Conservation (phyloP, 2,797 vertebrate species). For the Luscinia luscinia region DNA sequence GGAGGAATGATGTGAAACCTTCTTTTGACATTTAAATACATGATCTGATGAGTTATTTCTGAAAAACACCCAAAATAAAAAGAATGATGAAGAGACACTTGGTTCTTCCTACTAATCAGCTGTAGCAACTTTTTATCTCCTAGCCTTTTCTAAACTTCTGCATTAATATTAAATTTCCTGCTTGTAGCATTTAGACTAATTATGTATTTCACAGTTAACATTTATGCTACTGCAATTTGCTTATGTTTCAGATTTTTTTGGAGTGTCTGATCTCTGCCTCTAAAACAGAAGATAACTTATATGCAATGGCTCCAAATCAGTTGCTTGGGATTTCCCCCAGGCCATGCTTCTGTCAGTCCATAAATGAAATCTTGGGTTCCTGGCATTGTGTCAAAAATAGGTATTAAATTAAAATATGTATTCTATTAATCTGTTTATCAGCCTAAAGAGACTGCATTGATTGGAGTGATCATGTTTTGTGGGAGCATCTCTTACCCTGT, state of each 20-base stretch:
- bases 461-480: background rate
- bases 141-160: background rate
- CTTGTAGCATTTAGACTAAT: background rate
- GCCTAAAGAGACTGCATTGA: background rate
- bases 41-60: constrained; percentile 23
- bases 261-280: background rate
- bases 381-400: background rate
- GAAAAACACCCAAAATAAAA: constrained; percentile 33
- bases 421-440: background rate
- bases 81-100: background rate
- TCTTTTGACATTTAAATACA: background rate
- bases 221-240: background rate
- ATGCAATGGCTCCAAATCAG: background rate
- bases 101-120: constrained; percentile 24
- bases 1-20: constrained; percentile 12
- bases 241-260: background rate
- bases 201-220: background rate
- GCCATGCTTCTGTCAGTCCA: background rate
- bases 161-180: background rate
- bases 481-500: background rate
- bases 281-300: background rate
- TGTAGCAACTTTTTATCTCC: constrained; percentile 1
- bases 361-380: background rate
- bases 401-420: background rate
- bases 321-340: background rate